phyloP scores from a whole-genome alignment of 2,797 vertebrate species.

The Kryptopterus vitreolus region DNA sequence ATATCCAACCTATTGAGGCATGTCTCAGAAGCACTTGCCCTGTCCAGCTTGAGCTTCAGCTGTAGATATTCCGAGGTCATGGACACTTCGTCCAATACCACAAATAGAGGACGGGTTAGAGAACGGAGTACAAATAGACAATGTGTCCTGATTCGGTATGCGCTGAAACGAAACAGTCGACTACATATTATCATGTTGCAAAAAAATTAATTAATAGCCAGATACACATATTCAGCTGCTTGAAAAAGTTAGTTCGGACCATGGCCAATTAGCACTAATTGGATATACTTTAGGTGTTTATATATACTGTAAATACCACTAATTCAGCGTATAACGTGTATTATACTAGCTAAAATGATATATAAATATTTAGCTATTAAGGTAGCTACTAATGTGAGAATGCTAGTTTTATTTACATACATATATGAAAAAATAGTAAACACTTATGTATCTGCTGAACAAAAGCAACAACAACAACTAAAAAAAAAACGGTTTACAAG shows the following conservation, averaged over 20 bases:
- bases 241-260: background rate
- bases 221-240: background rate
- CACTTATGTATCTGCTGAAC: too few species aligned
- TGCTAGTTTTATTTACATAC: background rate
- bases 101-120: constrained; percentile 60
- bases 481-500: too few species aligned
- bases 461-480: too few species aligned
- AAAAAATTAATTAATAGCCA: background rate
- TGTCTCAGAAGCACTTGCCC: constrained; percentile 61
- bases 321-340: too few species aligned
- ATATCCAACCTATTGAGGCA: constrained; percentile 68
- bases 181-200: too few species aligned
- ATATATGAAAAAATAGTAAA: too few species aligned
- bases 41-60: constrained; percentile 59
- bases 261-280: background rate
- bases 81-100: constrained; percentile 52
- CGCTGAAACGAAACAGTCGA: background rate
- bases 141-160: constrained; percentile 13
- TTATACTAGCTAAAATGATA: too few species aligned
- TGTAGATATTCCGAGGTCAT: constrained; percentile 72
- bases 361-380: background rate
- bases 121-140: constrained; percentile 15
- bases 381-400: background rate
- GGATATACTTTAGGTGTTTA: background rate
- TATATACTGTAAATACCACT: background rate